phyloP scores from a whole-genome alignment of 2,888 invertebrate genomes.

The Acronicta alni region DNA sequence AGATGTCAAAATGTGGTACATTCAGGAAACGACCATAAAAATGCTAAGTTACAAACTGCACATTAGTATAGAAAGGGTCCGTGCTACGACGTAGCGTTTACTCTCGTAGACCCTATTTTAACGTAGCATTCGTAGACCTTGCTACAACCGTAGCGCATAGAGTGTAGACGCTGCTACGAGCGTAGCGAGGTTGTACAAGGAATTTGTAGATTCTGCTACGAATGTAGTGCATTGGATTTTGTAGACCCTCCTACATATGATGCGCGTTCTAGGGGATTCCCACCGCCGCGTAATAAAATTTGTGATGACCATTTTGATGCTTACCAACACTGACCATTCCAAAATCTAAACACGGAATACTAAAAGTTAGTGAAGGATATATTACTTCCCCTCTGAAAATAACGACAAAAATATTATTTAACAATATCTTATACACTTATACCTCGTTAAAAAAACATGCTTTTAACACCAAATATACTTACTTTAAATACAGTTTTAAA shows the following conservation, averaged over 20 bases:
- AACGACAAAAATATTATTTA: neutral
- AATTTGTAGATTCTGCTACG: conserved; percentile 1
- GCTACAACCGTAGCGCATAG: conserved; percentile 1
- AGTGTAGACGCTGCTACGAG: neutral
- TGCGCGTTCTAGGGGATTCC: neutral
- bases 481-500: conserved; percentile 89
- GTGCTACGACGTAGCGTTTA: conserved; percentile 10
- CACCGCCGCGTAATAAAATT: too few relatives aligned
- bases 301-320: conserved; percentile 21
- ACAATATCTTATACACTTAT: neutral
- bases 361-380: conserved; percentile 89
- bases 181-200: neutral
- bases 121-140: neutral
- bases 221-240: neutral
- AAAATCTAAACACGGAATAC: conserved; percentile 87
- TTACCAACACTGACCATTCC: conserved; percentile 89
- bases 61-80: neutral
- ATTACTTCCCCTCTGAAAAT: conserved; percentile 89
- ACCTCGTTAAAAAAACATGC: neutral
- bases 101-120: conserved; percentile 5
- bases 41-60: too few relatives aligned
- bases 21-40: too few relatives aligned
- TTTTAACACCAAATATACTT: conserved; percentile 55
- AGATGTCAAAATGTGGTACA: too few relatives aligned
- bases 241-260: neutral